A percentile compares a stretch with the other conserved stretches of the same genome.
Conservation (phyloP, 2,797 vertebrate genomes). For the Poliocrania exsul region DNA sequence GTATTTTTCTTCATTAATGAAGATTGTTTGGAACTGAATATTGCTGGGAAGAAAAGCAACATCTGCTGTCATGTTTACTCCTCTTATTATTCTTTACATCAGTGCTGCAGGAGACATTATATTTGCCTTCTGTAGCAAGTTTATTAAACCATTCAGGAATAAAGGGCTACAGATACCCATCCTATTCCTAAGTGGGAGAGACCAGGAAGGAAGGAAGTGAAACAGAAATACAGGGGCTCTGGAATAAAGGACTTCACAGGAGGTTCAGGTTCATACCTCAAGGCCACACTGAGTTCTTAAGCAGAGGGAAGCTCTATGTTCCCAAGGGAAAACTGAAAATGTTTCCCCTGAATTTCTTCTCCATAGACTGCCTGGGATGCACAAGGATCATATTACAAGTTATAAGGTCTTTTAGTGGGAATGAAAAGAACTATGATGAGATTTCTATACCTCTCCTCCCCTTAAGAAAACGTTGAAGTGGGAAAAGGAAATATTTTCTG, state of each 20-base stretch:
- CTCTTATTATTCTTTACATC: not conserved
- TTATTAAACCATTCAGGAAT: conserved; percentile 16
- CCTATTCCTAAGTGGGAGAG: not conserved
- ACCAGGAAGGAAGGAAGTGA: not conserved
- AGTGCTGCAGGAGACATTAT: not conserved
- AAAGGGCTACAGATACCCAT: not conserved
- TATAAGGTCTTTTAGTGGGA: not conserved
- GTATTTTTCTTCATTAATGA: conserved; percentile 47
- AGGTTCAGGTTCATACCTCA: not conserved
- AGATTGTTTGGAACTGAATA: conserved; percentile 31
- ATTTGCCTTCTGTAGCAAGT: not conserved
- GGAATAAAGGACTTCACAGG: not conserved
- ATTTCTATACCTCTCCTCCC: not conserved
- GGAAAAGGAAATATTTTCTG: not conserved
- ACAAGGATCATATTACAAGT: not conserved
- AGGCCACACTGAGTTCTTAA: not conserved
- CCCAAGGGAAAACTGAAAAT: not conserved
- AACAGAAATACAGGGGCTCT: not conserved
- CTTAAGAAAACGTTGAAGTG: not conserved
- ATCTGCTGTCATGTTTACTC: conserved; percentile 16
- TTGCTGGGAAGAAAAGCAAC: not conserved
- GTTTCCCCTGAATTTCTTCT: not conserved
- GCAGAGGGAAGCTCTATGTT: not conserved
- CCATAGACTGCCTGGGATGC: not conserved
- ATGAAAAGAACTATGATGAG: not conserved